phyloP scores from a whole-genome alignment of 2,797 vertebrate genomes.

The Brotula barbata region DNA sequence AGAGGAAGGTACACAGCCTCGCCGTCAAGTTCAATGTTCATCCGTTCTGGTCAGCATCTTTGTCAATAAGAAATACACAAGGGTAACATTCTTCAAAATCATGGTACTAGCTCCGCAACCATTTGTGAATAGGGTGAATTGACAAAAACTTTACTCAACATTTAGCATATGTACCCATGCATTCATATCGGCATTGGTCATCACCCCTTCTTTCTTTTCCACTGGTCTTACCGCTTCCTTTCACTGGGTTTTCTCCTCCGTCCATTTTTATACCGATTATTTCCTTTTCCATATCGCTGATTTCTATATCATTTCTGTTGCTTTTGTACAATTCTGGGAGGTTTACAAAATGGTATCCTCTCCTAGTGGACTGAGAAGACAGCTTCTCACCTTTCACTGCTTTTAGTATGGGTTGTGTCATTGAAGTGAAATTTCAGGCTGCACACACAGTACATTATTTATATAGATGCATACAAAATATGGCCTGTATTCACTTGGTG shows the following conservation, averaged over 20 bases:
- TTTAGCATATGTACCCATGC: too few species aligned
- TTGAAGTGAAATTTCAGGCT: too few species aligned
- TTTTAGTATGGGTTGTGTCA: not conserved
- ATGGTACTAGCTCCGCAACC: too few species aligned
- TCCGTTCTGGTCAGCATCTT: not conserved
- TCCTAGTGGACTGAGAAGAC: constrained; percentile 16
- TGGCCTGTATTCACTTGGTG: constrained; percentile 9
- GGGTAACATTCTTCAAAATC: not conserved
- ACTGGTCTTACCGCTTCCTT: not conserved
- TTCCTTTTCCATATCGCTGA: constrained; percentile 24
- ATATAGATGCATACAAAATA: constrained; percentile 35
- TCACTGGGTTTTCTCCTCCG: not conserved
- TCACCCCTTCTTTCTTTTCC: too few species aligned
- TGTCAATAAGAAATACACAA: not conserved
- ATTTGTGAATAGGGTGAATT: not conserved
- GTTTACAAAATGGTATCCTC: constrained; percentile 31
- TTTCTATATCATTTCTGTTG: constrained; percentile 8
- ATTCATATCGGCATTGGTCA: too few species aligned
- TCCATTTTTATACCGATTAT: not conserved
- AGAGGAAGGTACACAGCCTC: constrained; percentile 4
- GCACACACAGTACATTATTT: constrained; percentile 10
- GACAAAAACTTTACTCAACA: too few species aligned
- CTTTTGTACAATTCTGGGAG: not conserved
- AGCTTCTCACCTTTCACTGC: constrained; percentile 21
- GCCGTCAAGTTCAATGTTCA: not conserved